These are phyloP conservation scores for Drosophila watanabei DNA, from an alignment of 1,140 invertebrate species.

Conservation along the genomic window DNA sequence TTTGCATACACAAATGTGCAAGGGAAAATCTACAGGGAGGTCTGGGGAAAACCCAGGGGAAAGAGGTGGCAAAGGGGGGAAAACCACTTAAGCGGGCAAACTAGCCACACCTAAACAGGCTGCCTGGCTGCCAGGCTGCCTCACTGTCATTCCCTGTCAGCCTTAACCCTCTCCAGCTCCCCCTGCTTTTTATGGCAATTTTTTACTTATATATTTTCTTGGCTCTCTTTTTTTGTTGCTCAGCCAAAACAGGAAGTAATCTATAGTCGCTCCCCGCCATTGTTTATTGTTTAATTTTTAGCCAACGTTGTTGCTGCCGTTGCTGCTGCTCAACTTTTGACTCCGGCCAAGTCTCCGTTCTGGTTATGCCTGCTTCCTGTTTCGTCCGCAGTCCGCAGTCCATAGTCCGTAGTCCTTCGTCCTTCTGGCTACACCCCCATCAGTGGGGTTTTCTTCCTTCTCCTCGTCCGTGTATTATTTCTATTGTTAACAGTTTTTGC, in stretches of 20 bases:
- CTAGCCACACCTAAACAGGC: slow-evolving; percentile 71
- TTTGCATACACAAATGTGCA: slow-evolving; percentile 50
- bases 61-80: not conserved
- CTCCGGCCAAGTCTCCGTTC: slow-evolving; percentile 47
- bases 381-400: slow-evolving; percentile 6
- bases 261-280: slow-evolving; percentile 79
- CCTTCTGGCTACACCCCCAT: too few species aligned
- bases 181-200: not conserved
- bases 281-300: slow-evolving; percentile 84
- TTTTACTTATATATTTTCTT: slow-evolving; percentile 16
- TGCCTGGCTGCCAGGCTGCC: slow-evolving; percentile 15
- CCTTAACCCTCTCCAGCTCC: slow-evolving; percentile 1
- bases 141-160: slow-evolving; percentile 20
- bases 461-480: slow-evolving; percentile 57
- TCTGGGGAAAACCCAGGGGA: not conserved
- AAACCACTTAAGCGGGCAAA: slow-evolving; percentile 78
- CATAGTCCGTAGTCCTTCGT: not conserved
- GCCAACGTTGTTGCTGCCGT: slow-evolving; percentile 68
- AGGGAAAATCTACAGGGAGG: slow-evolving; percentile 5
- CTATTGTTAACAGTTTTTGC: slow-evolving; percentile 84
- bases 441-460: slow-evolving; percentile 10
- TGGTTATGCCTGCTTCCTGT: slow-evolving; percentile 45
- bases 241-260: slow-evolving; percentile 83
- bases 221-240: not conserved
- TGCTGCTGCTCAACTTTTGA: slow-evolving; percentile 48